Conservation (phyloP, 2,113 vertebrate species). For the Rhizomys pruinosus region DNA sequence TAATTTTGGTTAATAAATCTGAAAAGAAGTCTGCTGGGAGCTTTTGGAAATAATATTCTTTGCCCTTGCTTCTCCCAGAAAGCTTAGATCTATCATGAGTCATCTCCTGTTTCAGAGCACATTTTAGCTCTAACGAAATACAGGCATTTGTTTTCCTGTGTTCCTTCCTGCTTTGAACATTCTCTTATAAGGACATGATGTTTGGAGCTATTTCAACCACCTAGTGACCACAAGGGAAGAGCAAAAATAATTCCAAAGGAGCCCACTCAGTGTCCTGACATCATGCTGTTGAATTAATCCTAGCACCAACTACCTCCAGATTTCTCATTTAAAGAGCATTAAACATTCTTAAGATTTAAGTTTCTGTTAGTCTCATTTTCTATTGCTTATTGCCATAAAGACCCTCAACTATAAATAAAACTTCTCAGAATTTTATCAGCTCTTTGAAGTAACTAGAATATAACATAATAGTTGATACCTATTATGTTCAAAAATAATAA, state of each 20-base stretch:
- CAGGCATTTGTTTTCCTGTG: slow-evolving; percentile 66
- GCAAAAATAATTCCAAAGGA: slow-evolving; percentile 57
- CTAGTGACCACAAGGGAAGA: slow-evolving; percentile 49
- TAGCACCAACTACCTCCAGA: slow-evolving; percentile 25
- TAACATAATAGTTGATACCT: not conserved
- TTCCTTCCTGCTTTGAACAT: slow-evolving; percentile 63
- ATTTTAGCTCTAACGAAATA: slow-evolving; percentile 66
- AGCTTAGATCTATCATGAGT: slow-evolving; percentile 46
- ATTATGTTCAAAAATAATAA: not conserved
- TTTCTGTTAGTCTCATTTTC: not conserved
- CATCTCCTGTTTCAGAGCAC: slow-evolving; percentile 14
- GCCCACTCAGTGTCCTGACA: slow-evolving; percentile 11
- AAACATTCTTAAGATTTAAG: slow-evolving; percentile 26
- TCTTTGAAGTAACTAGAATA: slow-evolving; percentile 1
- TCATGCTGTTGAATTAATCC: slow-evolving; percentile 63
- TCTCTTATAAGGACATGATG: slow-evolving; percentile 30
- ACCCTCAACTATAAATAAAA: not conserved
- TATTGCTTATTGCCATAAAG: slow-evolving; percentile 18
- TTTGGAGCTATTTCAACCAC: slow-evolving; percentile 63
- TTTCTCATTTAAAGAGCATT: slow-evolving; percentile 59
- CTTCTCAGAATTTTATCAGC: not conserved
- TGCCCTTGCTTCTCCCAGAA: slow-evolving; percentile 11
- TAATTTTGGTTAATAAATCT: slow-evolving; percentile 41
- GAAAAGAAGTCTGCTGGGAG: slow-evolving; percentile 21
- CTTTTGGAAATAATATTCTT: slow-evolving; percentile 44